These are phyloP conservation scores for Eristalis tenax DNA, from an alignment of 2,888 invertebrate species.

Conservation along the genomic window DNA sequence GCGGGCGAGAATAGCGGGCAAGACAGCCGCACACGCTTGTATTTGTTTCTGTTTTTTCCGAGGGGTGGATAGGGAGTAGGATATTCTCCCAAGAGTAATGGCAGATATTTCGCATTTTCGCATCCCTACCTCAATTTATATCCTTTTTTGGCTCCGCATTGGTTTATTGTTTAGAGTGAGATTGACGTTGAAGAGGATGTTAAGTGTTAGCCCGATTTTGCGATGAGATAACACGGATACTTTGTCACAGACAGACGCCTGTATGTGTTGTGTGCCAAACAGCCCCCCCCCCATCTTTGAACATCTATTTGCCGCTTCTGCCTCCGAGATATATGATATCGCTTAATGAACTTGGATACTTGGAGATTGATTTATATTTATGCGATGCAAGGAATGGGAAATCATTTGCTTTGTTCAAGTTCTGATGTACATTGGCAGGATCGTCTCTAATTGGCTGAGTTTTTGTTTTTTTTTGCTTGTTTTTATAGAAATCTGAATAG, in stretches of 20 bases:
- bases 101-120: conserved; percentile 34
- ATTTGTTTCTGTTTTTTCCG: not conserved
- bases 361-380: conserved; percentile 40
- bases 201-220: conserved; percentile 70
- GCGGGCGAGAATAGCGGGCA: not conserved
- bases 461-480: not conserved
- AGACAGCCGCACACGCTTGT: too few relatives aligned
- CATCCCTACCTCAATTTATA: conserved; percentile 56
- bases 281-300: conserved; percentile 6
- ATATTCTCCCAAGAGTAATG: conserved; percentile 31
- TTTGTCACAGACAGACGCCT: conserved; percentile 62
- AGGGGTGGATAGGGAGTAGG: not conserved
- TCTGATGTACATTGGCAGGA: not conserved
- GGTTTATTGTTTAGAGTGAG: conserved; percentile 68
- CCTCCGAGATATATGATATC: conserved; percentile 37
- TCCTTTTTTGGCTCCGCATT: conserved; percentile 3
- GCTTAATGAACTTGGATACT: conserved; percentile 56
- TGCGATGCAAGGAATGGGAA: not conserved
- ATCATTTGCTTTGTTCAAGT: not conserved
- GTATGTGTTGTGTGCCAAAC: not conserved
- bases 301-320: conserved; percentile 47
- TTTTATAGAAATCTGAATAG: too few relatives aligned
- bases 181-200: conserved; percentile 70
- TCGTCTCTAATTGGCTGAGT: not conserved
- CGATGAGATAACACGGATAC: conserved; percentile 66